Evolutionary conservation across 2,113 vertebrate genomes (phyloP).

Genomic region (Saguinus midas): DNA sequence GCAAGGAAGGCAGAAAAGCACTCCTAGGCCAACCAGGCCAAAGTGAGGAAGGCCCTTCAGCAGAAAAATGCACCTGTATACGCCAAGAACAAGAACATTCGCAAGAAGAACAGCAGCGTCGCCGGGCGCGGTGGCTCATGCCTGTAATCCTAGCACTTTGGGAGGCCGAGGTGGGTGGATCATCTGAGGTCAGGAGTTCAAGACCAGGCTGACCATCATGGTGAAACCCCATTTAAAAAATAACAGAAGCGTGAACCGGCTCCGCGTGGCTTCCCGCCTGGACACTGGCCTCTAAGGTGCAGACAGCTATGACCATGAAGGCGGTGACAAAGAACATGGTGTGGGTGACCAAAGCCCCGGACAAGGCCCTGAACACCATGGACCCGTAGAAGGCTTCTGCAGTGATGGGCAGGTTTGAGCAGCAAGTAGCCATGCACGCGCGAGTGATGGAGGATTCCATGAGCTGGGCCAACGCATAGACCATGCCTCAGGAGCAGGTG

Average conservation of each 20-base stretch:
- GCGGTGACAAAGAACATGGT: constrained; percentile 96
- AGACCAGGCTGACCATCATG: too few species aligned
- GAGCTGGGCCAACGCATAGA: constrained; percentile 96
- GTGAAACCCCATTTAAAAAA: constrained; percentile 75
- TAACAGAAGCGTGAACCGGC: constrained; percentile 95
- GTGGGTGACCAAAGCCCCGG: constrained; percentile 96
- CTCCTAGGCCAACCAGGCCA: constrained; percentile 93
- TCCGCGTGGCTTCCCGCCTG: constrained; percentile 94
- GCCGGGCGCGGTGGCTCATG: too few species aligned
- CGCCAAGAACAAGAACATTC: constrained; percentile 94
- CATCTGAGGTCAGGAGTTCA: too few species aligned
- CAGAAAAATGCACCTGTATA: constrained; percentile 97
- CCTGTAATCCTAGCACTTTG: too few species aligned
- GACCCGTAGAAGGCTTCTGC: constrained; percentile 97
- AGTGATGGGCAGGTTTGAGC: constrained; percentile 98
- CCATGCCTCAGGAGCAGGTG: constrained; percentile 96
- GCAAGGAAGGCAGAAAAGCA: constrained; percentile 98
- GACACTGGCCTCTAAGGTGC: constrained; percentile 98
- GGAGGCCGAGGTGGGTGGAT: too few species aligned
- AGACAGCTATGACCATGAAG: constrained; percentile 97
- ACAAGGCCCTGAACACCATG: constrained; percentile 95
- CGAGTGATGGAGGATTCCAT: constrained; percentile 99
- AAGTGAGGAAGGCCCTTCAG: constrained; percentile 98
- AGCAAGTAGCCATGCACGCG: constrained; percentile 96
- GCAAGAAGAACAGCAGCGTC: constrained; percentile 92